Evolutionary conservation across 2,797 vertebrate species (phyloP).

Genomic region (Chrysocyon brachyurus): DNA sequence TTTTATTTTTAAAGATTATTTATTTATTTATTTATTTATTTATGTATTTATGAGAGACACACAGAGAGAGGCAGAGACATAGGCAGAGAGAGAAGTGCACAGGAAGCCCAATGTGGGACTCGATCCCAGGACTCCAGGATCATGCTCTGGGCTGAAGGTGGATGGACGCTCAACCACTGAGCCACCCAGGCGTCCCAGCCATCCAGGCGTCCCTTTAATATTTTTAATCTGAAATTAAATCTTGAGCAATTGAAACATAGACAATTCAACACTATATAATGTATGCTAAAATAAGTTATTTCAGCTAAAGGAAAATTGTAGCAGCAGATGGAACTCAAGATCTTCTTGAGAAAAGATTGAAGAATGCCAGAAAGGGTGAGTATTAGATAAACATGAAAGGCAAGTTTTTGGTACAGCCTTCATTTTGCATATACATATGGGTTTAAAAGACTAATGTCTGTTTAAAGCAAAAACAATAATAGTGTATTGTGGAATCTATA

Average conservation of each 20-base stretch:
- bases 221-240: constrained; percentile 45
- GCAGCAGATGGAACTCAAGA: constrained; percentile 41
- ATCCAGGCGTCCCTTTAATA: neutral
- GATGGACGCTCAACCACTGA: no score
- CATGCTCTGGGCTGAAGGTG: no score
- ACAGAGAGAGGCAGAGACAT: no score
- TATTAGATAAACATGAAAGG: constrained; percentile 44
- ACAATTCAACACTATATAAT: neutral
- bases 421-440: neutral
- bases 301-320: constrained; percentile 51
- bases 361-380: neutral
- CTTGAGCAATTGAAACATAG: constrained; percentile 14
- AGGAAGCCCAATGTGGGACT: no score
- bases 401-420: neutral
- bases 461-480: constrained; percentile 8
- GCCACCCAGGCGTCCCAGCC: no score
- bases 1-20: neutral
- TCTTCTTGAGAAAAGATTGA: constrained; percentile 3
- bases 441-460: neutral
- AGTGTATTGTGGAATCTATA: neutral
- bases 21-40: no score
- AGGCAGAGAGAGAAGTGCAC: no score
- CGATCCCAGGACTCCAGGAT: no score
- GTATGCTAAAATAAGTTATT: neutral
- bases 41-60: no score